These are phyloP conservation scores for Drosophila nebulosa DNA, from an alignment of 1,140 invertebrate genomes.

Conservation along the genomic window DNA sequence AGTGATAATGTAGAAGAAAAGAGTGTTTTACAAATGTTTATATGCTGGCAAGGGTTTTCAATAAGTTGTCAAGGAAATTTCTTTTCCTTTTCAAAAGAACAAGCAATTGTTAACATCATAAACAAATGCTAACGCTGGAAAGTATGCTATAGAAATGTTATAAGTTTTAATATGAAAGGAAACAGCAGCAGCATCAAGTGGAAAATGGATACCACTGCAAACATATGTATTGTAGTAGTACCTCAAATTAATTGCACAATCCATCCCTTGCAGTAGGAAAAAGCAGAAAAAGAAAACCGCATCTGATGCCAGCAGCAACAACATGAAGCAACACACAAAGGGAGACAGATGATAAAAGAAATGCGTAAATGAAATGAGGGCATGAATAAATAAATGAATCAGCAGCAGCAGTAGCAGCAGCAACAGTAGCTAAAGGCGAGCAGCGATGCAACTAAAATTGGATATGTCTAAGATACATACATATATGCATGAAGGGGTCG, in stretches of 20 bases:
- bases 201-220: background rate
- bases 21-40: no score
- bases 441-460: slow-evolving; percentile 2
- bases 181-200: background rate
- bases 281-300: slow-evolving; percentile 10
- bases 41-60: background rate
- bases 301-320: slow-evolving; percentile 10
- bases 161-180: background rate
- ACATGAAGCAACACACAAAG: slow-evolving; percentile 4
- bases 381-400: slow-evolving; percentile 50
- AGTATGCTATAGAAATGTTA: background rate
- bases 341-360: slow-evolving; percentile 38
- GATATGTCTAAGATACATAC: background rate
- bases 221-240: background rate
- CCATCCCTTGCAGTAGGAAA: background rate
- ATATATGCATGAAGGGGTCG: background rate
- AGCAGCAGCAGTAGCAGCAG: background rate
- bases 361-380: slow-evolving; percentile 48
- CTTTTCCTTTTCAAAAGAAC: no score
- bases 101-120: no score
- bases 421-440: background rate
- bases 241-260: slow-evolving; percentile 33
- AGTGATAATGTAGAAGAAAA: no score
- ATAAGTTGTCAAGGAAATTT: no score
- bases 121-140: background rate